Percentiles rank a stretch among this genome's conserved stretches.
Evolutionary conservation across 2,113 vertebrate species (phyloP).

Genomic region (Hipposideros armiger): DNA sequence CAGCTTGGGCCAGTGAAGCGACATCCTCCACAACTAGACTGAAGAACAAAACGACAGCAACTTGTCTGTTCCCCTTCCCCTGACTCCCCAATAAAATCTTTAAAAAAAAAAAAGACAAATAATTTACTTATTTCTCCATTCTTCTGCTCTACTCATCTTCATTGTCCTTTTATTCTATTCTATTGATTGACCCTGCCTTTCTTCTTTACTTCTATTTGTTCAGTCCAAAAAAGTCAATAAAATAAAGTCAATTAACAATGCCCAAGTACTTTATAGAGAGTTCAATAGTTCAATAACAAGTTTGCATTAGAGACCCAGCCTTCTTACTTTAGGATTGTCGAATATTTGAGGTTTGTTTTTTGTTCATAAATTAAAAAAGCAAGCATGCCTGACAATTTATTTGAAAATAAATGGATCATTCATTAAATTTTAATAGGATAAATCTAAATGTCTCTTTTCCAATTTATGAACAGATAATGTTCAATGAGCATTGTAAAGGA

Average conservation of each 20-base stretch:
- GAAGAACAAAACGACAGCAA: too few species aligned
- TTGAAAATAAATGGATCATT: slow-evolving; percentile 12
- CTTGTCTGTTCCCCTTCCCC: too few species aligned
- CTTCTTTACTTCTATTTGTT: neutral
- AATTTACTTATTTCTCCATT: neutral
- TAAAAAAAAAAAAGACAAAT: neutral
- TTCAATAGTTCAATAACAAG: neutral
- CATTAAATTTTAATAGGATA: neutral
- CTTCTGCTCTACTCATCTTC: neutral
- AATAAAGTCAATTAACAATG: neutral
- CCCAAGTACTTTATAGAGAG: neutral
- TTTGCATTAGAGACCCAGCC: neutral
- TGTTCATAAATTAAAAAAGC: neutral
- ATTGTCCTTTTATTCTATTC: neutral
- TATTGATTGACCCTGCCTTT: neutral
- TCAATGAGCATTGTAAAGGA: neutral
- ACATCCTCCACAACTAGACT: too few species aligned
- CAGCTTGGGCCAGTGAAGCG: too few species aligned
- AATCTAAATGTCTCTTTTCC: neutral
- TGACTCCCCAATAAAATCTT: too few species aligned
- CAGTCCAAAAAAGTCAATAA: slow-evolving; percentile 11
- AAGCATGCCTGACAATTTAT: neutral
- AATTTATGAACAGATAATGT: slow-evolving; percentile 12
- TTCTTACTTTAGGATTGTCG: neutral
- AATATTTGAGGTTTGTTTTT: neutral